Evolutionary conservation across 2,888 invertebrate genomes (phyloP).

Genomic region (Harpalus rubripes): DNA sequence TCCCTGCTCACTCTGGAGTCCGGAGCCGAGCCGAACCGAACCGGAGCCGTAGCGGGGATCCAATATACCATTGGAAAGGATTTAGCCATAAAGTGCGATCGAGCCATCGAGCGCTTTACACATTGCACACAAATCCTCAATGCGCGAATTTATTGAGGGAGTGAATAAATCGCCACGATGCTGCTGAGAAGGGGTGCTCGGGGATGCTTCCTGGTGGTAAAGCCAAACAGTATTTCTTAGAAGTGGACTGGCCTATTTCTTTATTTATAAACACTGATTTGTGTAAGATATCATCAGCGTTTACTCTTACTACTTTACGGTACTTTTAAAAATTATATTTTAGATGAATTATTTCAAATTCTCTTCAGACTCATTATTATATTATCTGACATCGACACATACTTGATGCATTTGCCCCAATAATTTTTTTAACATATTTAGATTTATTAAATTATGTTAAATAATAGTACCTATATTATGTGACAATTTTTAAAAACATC

Average conservation of each 20-base stretch:
- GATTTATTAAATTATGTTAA: no score
- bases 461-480: no score
- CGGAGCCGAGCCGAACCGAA: background rate
- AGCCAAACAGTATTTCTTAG: background rate
- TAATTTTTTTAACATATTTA: no score
- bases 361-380: no score
- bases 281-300: no score
- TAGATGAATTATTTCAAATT: no score
- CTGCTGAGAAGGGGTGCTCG: background rate
- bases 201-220: slow-evolving; percentile 4
- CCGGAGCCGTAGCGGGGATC: slow-evolving; percentile 68
- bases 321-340: no score
- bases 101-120: slow-evolving; percentile 71
- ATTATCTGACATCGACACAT: no score
- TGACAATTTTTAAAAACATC: no score
- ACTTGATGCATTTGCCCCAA: no score
- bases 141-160: slow-evolving; percentile 76
- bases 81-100: slow-evolving; percentile 76
- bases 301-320: no score
- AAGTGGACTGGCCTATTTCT: background rate
- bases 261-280: no score
- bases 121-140: slow-evolving; percentile 77
- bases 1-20: slow-evolving; percentile 8
- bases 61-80: slow-evolving; percentile 77
- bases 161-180: slow-evolving; percentile 63